Base-by-base conservation (phyloP, 2,888 invertebrate genomes). In the Phengaris alcon region DNA sequence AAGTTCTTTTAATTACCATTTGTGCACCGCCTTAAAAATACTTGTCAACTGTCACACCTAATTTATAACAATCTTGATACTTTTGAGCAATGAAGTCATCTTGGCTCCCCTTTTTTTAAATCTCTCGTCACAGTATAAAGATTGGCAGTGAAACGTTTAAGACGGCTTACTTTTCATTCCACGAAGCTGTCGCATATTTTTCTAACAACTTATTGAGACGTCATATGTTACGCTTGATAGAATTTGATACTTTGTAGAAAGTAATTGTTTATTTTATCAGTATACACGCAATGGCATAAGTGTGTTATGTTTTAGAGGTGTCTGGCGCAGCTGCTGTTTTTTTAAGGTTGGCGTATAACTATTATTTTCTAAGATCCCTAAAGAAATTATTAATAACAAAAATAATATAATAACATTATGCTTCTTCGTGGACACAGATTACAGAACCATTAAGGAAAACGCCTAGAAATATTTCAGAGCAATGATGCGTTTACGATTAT, bases 101-200 rank as follows among this genome's bases (percentile, higher is more conserved):
- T 52, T 1, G 22, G 15, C 44, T 51, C 72, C 72, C 72, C 72
- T 52, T 52, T 52, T 35, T 52, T 72, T 13, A 72, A 72, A 68
- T 44, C 68, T 54, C 55, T 75, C 52, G 35, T 78, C 77, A 79
- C 83, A 85, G 64, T 44, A 88, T 87, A 86, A 88, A 87, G 87
- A 87, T 82, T 87, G 87, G 87, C 79, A 79, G 82, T 82, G 80
- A 77, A 77, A 77, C 81, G 79, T 82, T 82, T 84, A 84, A 84
- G 83, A 83, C 81, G 83, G 84, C 83, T 81, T 85, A 80, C 81
- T 86, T 74, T 78, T 77, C 79, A 75, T 75, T 73, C 76, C 75
- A 48, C 64, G 68, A 74, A 75, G 75, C 74, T 76, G 74, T 57
- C 59, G 76, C 73, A 76, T 75, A 72, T 76, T 79, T 77, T 69